A percentile compares a stretch with the other conserved stretches of the same genome.
Evolutionary conservation across 1,140 invertebrate species (phyloP).

Genomic region (Pararge aegeria): DNA sequence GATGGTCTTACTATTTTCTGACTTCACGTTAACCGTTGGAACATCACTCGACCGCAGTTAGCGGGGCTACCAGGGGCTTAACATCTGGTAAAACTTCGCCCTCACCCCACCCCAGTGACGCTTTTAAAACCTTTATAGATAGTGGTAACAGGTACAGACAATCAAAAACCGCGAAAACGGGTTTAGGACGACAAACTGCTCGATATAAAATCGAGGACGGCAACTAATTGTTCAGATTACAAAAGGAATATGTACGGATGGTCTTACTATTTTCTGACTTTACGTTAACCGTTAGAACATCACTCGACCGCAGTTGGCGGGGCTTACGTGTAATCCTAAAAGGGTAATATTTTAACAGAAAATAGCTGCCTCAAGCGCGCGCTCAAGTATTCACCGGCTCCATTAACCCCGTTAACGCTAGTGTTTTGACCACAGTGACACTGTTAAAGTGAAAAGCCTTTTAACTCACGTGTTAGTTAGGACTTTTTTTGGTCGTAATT

Average conservation of each 20-base stretch:
- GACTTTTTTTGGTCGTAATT: too few species aligned
- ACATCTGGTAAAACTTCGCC: too few species aligned
- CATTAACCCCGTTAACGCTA: conserved; percentile 59
- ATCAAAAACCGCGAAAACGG: too few species aligned
- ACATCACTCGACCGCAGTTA: conserved; percentile 1
- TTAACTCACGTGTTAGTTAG: neutral
- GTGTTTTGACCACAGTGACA: conserved; percentile 55
- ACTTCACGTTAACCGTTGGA: conserved; percentile 1
- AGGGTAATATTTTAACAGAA: conserved; percentile 68
- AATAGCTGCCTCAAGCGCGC: conserved; percentile 48
- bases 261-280: neutral
- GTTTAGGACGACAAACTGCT: too few species aligned
- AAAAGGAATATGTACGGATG: too few species aligned
- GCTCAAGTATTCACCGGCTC: conserved; percentile 56
- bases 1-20: neutral
- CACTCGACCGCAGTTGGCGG: conserved; percentile 1
- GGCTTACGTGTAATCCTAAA: conserved; percentile 56
- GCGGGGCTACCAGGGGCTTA: too few species aligned
- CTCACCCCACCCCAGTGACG: too few species aligned
- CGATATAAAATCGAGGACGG: too few species aligned
- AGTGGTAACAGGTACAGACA: too few species aligned
- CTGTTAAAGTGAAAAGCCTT: conserved; percentile 14
- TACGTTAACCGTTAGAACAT: neutral
- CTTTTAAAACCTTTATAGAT: too few species aligned
- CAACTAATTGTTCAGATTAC: too few species aligned